Evolutionary conservation across 2,888 invertebrate species (phyloP), one percentile per base, ranked within the genome.

Genomic region (Sinohyriopsis cumingii): DNA sequence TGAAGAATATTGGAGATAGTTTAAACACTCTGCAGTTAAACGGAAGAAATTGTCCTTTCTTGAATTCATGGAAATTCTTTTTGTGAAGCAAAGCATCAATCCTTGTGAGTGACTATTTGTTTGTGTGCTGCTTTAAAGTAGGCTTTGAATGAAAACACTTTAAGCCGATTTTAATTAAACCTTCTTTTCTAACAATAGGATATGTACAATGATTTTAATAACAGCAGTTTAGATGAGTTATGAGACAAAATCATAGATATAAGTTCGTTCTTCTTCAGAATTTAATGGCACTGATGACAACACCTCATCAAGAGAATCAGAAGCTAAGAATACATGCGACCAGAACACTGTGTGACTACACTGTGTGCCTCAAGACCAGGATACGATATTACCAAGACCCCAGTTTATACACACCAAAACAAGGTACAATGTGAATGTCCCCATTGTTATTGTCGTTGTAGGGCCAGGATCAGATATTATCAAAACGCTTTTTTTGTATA

Each of bases 321-420:
- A 78, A 76, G 45, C 76, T 87, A 28, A 76, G 82, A 18, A 61
- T 83, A 15, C 79, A 82, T 64, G 83, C 86, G 18, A 80, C 82
- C 6, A 70, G 79, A 63, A 86, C 88, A 18, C 76, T 89, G 56
- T 80, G 76, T 18, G 84, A 86, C 63, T 81, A 84, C 20, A 77
- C 85, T 19, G 57, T 67, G 5, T 75, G 80, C 69, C 75, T 89
- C 53, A 76, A 80, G 56, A 74, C 80, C 19, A 76, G 86, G 59
- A 85, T 89, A 25, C 71, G 77, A 59, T 88, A 81, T 71, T 86
- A 88, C 67, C 88, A 88, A 68, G 89, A 89, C 68, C 88, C 89
- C 15, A 82, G 84, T 20, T 67, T 88, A 19, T 88, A 87, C 69
- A 85, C 86, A 12, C 84, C 87, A 1, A 88, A 88, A 80, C 86